Evolutionary conservation across 2,113 vertebrate genomes (phyloP).

Genomic region (Nesogale talazaci): DNA sequence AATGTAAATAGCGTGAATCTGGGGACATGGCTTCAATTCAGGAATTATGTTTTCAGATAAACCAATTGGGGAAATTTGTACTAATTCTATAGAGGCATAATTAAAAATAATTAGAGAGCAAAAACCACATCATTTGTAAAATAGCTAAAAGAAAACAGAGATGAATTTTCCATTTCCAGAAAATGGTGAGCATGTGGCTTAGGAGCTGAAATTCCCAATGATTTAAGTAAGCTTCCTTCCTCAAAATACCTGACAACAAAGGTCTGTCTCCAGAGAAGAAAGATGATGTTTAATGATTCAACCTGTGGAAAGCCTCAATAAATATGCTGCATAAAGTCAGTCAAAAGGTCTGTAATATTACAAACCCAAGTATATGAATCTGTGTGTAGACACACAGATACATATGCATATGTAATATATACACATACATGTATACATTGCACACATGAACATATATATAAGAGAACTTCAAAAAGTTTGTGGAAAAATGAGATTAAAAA

Average conservation of each 20-base stretch:
- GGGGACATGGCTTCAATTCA: constrained; percentile 23
- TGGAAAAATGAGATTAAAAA: too few relatives aligned
- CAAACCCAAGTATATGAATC: background rate
- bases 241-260: constrained; percentile 30
- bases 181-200: background rate
- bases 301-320: constrained; percentile 62
- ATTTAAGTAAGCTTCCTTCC: constrained; percentile 50
- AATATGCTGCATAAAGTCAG: constrained; percentile 44
- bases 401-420: too few relatives aligned
- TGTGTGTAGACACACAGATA: background rate
- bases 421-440: too few relatives aligned
- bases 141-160: constrained; percentile 47
- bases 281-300: constrained; percentile 63
- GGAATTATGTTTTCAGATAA: constrained; percentile 56
- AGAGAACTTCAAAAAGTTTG: too few relatives aligned
- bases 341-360: background rate
- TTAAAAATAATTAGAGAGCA: constrained; percentile 76
- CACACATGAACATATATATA: too few relatives aligned
- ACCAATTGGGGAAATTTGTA: constrained; percentile 51
- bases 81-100: constrained; percentile 74
- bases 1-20: constrained; percentile 64
- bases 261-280: constrained; percentile 49
- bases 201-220: background rate
- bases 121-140: constrained; percentile 39
- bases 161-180: constrained; percentile 58